Evolutionary conservation across 2,113 vertebrate species (phyloP).

Genomic region (Muntiacus muntjak): DNA sequence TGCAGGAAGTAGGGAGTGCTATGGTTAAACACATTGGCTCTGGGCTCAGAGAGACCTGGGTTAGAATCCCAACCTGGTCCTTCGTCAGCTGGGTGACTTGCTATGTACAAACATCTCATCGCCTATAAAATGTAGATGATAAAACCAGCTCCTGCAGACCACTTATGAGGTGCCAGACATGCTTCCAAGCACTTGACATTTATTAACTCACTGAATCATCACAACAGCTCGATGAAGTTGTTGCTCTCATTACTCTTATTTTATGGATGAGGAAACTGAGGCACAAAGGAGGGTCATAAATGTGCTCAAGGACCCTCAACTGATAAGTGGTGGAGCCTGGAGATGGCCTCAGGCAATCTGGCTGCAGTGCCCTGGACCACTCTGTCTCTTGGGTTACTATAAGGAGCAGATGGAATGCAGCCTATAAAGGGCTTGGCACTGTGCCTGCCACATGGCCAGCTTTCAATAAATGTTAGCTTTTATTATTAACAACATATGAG

Average conservation of each 20-base stretch:
- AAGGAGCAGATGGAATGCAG: neutral
- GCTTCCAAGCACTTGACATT: neutral
- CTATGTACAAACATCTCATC: neutral
- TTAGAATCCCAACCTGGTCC: neutral
- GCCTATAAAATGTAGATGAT: neutral
- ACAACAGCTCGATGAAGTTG: neutral
- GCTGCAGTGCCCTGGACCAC: neutral
- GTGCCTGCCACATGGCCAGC: neutral
- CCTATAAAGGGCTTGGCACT: neutral
- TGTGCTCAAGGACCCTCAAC: neutral
- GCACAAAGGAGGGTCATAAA: neutral
- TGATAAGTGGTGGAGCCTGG: neutral
- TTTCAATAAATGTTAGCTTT: constrained; percentile 46
- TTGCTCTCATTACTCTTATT: neutral
- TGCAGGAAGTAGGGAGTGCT: neutral
- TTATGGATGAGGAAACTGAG: neutral
- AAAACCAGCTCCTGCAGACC: neutral
- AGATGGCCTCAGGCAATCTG: neutral
- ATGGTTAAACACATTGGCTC: neutral
- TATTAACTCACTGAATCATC: neutral
- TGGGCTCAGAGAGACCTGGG: neutral
- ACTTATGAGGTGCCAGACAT: neutral
- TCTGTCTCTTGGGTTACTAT: neutral
- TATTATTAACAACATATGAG: constrained; percentile 50
- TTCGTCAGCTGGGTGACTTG: neutral